These are phyloP conservation scores for Aspiorhynchus laticeps DNA, from an alignment of 2,113 vertebrate genomes.

Conservation along the genomic window DNA sequence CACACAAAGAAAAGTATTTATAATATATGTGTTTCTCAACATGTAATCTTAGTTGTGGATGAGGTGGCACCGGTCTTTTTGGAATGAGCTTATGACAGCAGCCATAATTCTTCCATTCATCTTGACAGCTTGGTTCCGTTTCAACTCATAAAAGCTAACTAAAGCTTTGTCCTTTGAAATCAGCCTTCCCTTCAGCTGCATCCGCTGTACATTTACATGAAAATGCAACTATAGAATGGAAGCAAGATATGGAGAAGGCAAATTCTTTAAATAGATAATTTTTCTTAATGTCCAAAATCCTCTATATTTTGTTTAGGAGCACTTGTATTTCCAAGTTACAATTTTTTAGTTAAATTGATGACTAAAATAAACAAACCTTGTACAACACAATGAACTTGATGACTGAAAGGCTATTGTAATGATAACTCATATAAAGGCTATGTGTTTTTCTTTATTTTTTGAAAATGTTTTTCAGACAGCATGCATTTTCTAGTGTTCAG, in stretches of 20 bases:
- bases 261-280: not conserved
- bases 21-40: not conserved
- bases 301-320: not conserved
- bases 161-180: slow-evolving; percentile 38
- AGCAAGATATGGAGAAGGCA: not conserved
- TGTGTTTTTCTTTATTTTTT: not conserved
- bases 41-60: slow-evolving; percentile 19
- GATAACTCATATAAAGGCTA: not conserved
- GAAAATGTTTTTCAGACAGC: not conserved
- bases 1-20: slow-evolving; percentile 5
- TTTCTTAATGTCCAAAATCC: not conserved
- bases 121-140: slow-evolving; percentile 18
- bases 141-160: slow-evolving; percentile 19
- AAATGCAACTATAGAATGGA: slow-evolving; percentile 21
- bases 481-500: not conserved
- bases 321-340: not conserved
- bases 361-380: not conserved
- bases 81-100: slow-evolving; percentile 23
- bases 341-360: not conserved
- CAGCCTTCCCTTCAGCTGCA: slow-evolving; percentile 7
- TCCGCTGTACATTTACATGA: slow-evolving; percentile 37
- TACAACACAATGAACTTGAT: not conserved
- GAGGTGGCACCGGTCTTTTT: slow-evolving; percentile 28
- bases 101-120: slow-evolving; percentile 12
- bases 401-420: not conserved